Conservation (phyloP, 2,888 invertebrate genomes). For the Trimorus sp. region DNA sequence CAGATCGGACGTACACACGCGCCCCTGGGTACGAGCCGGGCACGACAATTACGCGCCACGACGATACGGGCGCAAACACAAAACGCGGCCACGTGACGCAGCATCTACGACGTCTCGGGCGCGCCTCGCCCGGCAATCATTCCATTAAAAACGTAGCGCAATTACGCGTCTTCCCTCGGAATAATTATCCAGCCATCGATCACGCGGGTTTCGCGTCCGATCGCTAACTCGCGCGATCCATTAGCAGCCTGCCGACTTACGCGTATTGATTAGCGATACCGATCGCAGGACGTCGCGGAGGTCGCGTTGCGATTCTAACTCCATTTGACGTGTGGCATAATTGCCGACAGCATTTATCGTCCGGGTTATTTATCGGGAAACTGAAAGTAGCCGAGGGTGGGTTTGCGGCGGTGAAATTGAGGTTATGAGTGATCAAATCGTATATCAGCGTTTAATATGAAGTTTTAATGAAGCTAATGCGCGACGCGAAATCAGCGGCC, state of each 20-base stretch:
- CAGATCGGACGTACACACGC: slow-evolving; percentile 78
- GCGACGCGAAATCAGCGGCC: too few species aligned
- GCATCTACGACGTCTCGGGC: slow-evolving; percentile 52
- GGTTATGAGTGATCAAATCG: too few species aligned
- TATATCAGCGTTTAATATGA: too few species aligned
- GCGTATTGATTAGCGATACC: slow-evolving; percentile 20
- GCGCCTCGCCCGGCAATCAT: slow-evolving; percentile 37
- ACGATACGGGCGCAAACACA: slow-evolving; percentile 48
- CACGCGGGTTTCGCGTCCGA: slow-evolving; percentile 15
- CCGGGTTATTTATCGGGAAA: too few species aligned
- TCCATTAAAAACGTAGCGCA: slow-evolving; percentile 44
- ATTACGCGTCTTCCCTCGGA: slow-evolving; percentile 36
- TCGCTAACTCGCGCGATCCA: slow-evolving; percentile 3
- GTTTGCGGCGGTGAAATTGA: too few species aligned
- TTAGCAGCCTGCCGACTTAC: slow-evolving; percentile 16
- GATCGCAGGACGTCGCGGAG: background rate
- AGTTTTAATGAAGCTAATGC: too few species aligned
- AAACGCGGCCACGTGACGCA: slow-evolving; percentile 26
- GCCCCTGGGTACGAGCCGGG: slow-evolving; percentile 34
- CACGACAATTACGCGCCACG: slow-evolving; percentile 56
- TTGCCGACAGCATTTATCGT: too few species aligned
- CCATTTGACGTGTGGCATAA: too few species aligned
- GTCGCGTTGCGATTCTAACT: too few species aligned
- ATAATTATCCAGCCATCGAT: slow-evolving; percentile 39
- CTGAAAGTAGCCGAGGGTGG: too few species aligned